A percentile compares a stretch with the other conserved stretches of the same genome.
Conservation (phyloP, 2,797 vertebrate species). For the Gadopsis bispinosus region DNA sequence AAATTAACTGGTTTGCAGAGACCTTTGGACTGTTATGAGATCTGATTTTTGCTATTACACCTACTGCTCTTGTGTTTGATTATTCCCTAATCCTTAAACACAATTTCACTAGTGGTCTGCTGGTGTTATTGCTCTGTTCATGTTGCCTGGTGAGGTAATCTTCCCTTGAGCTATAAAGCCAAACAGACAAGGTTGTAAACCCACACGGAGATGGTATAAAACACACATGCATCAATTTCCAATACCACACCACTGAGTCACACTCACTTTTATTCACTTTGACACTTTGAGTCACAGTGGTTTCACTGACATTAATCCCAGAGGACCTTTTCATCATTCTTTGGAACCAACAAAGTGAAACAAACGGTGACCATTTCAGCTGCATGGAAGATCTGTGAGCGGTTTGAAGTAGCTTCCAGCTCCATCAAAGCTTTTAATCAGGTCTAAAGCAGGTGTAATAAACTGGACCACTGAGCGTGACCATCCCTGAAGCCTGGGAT, state of each 20-base stretch:
- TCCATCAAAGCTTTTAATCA: slow-evolving; percentile 63
- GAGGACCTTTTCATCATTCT: slow-evolving; percentile 58
- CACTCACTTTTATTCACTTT: slow-evolving; percentile 52
- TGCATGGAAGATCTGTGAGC: slow-evolving; percentile 46
- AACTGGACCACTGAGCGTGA: slow-evolving; percentile 66
- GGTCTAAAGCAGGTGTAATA: slow-evolving; percentile 72
- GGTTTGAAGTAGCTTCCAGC: slow-evolving; percentile 67
- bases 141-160: slow-evolving; percentile 25
- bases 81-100: background rate
- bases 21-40: background rate
- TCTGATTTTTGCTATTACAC: background rate
- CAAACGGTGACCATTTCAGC: slow-evolving; percentile 56
- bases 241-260: slow-evolving; percentile 44
- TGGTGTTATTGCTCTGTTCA: slow-evolving; percentile 34
- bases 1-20: background rate
- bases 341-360: slow-evolving; percentile 65
- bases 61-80: background rate
- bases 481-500: slow-evolving; percentile 51
- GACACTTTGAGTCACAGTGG: slow-evolving; percentile 37
- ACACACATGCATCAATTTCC: slow-evolving; percentile 52
- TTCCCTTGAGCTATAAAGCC: slow-evolving; percentile 46
- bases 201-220: slow-evolving; percentile 28
- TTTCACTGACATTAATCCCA: slow-evolving; percentile 55
- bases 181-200: slow-evolving; percentile 40
- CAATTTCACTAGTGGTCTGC: slow-evolving; percentile 10